Percentiles rank a stretch among this genome's conserved stretches.
phyloP scores from a whole-genome alignment of 92 coral and sea anemone species.

The Metridium senile region DNA sequence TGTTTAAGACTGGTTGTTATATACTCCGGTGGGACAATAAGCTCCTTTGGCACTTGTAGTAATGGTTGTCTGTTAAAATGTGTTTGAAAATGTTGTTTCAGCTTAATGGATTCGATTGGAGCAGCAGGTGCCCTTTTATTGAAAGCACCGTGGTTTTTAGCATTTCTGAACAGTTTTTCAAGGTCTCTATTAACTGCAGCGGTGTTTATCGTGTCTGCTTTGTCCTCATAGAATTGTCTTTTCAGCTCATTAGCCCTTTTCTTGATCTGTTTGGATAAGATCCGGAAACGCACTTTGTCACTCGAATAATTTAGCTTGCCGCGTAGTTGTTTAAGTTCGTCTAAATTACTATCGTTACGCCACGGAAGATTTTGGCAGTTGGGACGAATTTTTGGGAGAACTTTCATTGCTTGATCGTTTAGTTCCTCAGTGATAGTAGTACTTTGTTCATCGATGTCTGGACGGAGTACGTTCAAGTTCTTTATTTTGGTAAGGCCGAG shows the following conservation, averaged over 20 bases:
- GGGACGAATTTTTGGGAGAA: not conserved
- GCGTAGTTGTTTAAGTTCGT: too few species aligned
- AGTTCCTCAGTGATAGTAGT: constrained; percentile 2
- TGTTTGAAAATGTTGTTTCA: too few species aligned
- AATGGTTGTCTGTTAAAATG: too few species aligned
- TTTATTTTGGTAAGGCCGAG: not conserved
- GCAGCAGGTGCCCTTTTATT: not conserved
- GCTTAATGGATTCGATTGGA: not conserved
- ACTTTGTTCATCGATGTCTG: not conserved
- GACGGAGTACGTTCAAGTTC: not conserved
- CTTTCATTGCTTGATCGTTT: constrained; percentile 2
- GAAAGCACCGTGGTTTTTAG: constrained; percentile 1
- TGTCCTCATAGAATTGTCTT: constrained; percentile 2
- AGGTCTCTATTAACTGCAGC: too few species aligned
- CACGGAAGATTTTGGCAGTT: not conserved
- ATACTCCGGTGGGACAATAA: too few species aligned
- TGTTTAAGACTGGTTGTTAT: too few species aligned
- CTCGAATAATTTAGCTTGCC: too few species aligned
- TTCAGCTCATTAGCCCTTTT: constrained; percentile 2
- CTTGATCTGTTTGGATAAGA: too few species aligned
- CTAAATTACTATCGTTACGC: too few species aligned
- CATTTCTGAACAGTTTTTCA: constrained; percentile 13
- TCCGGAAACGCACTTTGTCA: too few species aligned
- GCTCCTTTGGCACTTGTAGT: too few species aligned
- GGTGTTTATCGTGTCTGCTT: too few species aligned